Base-by-base conservation (phyloP, 2,113 vertebrate species). In the Maylandia zebra region DNA sequence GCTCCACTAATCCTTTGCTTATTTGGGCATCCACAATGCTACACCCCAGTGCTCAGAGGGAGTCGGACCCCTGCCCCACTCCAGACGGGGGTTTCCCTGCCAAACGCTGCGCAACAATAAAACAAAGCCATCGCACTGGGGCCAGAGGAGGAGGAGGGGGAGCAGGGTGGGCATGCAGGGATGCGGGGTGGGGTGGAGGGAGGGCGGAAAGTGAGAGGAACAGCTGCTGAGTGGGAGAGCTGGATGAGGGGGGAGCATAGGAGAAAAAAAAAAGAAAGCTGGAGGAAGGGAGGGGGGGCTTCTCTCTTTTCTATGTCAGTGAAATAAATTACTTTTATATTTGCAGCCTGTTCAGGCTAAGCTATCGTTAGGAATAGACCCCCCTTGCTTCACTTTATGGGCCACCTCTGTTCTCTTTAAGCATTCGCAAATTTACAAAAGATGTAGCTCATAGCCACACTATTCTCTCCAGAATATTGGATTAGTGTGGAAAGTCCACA, bases 281-380 rank as follows among this genome's bases (percentile, higher is more conserved):
- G 24, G 22, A 84, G 88, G 81, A 86, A 45, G 81, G 52, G 59
- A 61, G 82, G 74, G 13, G 43, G 12, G 48, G 34, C 19, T 27
- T 78, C 53, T 91, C 83, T 88, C 86, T 91, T 91, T 94, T 95
- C 92, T 93, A 38, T 90, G 71, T 89, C 78, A 84, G 83, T 89
- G 85, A 95, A 93, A 96, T 95, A 94, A 94, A 95, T 95, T 91
- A 95, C 93, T 94, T 95, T 95, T 89, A 94, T 94, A 92, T 94
- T 88, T 87, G 86, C 82, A 45, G 84, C 84, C 86, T 78, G 89
- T 92, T 90, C 78, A 88, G 55, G 36, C 90, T 36, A 34, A 41
- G 83, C 83, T 14, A 89, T 89, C 85, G 53, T 90, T 88, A 83
- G 86, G 22, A 66, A 30, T 78, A 57, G 64, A 61, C 59, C 83